Conservation (phyloP, 1,140 invertebrate species). For the Bombus confusus region DNA sequence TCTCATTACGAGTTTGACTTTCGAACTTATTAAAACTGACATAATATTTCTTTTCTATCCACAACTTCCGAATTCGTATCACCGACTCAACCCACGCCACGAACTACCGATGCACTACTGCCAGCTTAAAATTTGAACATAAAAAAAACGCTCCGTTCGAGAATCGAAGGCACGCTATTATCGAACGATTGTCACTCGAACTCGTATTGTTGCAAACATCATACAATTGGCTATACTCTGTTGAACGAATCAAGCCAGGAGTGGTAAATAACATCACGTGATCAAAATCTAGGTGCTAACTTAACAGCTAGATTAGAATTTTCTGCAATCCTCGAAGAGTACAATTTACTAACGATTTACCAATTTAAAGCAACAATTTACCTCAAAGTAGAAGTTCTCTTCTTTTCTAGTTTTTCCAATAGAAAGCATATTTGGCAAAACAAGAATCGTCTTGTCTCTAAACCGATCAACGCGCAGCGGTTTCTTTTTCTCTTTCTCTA, state of each 20-base stretch:
- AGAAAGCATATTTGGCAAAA: neutral
- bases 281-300: neutral
- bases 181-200: constrained; percentile 12
- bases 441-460: neutral
- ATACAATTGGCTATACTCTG: neutral
- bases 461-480: constrained; percentile 26
- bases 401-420: neutral
- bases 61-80: neutral
- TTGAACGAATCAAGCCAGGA: neutral
- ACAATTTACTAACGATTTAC: too few relatives aligned
- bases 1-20: constrained; percentile 49
- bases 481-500: neutral
- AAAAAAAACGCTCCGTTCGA: neutral
- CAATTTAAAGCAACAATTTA: neutral
- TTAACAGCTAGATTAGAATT: neutral
- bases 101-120: neutral
- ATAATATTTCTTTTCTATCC: neutral
- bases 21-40: constrained; percentile 20
- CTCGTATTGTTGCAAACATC: neutral
- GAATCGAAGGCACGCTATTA: constrained; percentile 11
- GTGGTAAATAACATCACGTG: neutral
- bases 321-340: neutral
- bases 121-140: neutral
- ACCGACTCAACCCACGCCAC: neutral
- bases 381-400: neutral